These are phyloP conservation scores for Congeria kusceri DNA, from an alignment of 2,888 invertebrate genomes.

Conservation along the genomic window DNA sequence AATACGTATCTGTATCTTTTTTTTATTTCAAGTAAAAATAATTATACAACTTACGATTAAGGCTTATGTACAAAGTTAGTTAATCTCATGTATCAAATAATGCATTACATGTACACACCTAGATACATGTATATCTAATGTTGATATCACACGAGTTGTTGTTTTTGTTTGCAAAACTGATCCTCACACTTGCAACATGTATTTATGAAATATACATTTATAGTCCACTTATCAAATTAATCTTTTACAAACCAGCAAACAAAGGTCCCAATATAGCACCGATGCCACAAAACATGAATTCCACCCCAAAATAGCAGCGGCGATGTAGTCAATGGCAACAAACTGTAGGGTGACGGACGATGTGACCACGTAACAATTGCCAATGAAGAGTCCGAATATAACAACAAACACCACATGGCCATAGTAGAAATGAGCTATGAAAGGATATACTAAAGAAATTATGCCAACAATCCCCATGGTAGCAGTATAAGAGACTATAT, in stretches of 20 bases:
- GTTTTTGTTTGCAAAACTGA: too few species aligned
- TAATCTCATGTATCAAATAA: too few species aligned
- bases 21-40: too few species aligned
- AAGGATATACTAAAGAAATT: slow-evolving; percentile 28
- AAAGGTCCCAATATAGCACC: slow-evolving; percentile 52
- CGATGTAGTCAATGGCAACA: slow-evolving; percentile 48
- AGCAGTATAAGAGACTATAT: slow-evolving; percentile 27
- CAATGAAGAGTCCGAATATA: slow-evolving; percentile 43
- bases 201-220: too few species aligned
- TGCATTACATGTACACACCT: too few species aligned
- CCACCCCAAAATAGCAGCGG: slow-evolving; percentile 50
- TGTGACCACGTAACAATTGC: slow-evolving; percentile 45
- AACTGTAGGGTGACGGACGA: slow-evolving; percentile 37
- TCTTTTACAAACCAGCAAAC: slow-evolving; percentile 49
- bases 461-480: slow-evolving; percentile 32
- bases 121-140: too few species aligned
- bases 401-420: slow-evolving; percentile 44
- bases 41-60: too few species aligned
- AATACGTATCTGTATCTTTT: too few species aligned
- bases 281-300: slow-evolving; percentile 53
- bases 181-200: too few species aligned
- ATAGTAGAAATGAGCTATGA: slow-evolving; percentile 14
- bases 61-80: too few species aligned
- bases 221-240: too few species aligned
- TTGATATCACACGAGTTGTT: too few species aligned